Evolutionary conservation across 2,888 invertebrate genomes (phyloP), one percentile per base, ranked within the genome.

Genomic region (Chesias legatella): DNA sequence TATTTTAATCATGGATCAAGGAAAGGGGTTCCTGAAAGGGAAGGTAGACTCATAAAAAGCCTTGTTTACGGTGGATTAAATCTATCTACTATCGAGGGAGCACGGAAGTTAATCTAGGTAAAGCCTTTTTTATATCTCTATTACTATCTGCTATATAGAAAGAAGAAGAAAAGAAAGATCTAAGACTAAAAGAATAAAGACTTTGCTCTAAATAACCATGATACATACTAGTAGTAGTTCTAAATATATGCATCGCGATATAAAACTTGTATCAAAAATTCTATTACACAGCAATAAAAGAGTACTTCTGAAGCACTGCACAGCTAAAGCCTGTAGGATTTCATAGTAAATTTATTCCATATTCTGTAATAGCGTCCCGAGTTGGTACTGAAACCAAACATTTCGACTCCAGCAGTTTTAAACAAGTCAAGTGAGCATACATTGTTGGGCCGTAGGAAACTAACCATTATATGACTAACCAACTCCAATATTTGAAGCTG

Each of bases 281-380:
- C 54, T 50, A 55, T 55, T 50, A 52, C 36, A 45, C 31, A 44
- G 43, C 52, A 43, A 44, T 52, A 52, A 52, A 55, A 48, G 48
- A 55, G 46, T 48, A 49, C 47, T 48, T 56, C 44, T 49, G 45
- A 43, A 51, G 43, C 46, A 47, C 41, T 40, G 36, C 38, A 42
- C 38, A 44, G 43, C 46, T 56, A 43, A 53, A 53, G 51, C 48
- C 49, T 53, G 57, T 59, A 57, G 51, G 60, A 40, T 50, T 61
- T 53, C 49, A 58, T 63, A 64, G 62, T 65, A 63, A 68, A 68
- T 64, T 61, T 54, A 59, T 60, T 59, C 56, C 54, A 52, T 54
- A 59, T 55, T 55, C 52, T 51, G 46, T 48, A 43, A 38, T 56
- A 34, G 43, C 37, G 55, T 52, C 55, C 52, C 55, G 48, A 42